Percentiles rank a stretch among this genome's conserved stretches.
Evolutionary conservation across 2,888 invertebrate genomes (phyloP).

Genomic region (Gymnoscelis rufifasciata): DNA sequence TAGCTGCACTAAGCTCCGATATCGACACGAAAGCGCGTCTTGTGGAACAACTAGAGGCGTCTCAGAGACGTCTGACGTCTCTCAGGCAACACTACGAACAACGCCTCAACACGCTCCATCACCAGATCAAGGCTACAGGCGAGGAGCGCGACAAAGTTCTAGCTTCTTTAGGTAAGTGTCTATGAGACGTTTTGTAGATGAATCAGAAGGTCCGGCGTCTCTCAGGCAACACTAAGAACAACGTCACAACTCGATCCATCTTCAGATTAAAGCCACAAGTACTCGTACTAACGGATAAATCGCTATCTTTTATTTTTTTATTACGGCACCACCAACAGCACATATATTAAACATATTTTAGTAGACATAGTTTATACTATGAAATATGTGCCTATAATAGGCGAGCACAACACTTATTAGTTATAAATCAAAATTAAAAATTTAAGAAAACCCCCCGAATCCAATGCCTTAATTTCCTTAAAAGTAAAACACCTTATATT

Average conservation of each 20-base stretch:
- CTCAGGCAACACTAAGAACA: not conserved
- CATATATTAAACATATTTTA: too few species aligned
- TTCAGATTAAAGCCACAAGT: not conserved
- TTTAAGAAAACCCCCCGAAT: too few species aligned
- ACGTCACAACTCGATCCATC: not conserved
- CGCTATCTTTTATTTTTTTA: not conserved
- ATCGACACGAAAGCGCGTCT: slow-evolving; percentile 96
- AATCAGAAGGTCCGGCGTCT: too few species aligned
- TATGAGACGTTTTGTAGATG: too few species aligned
- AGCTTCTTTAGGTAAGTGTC: slow-evolving; percentile 75
- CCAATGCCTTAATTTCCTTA: too few species aligned
- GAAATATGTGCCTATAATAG: too few species aligned
- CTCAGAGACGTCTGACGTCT: slow-evolving; percentile 90
- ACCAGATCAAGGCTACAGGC: slow-evolving; percentile 91
- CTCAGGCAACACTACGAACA: slow-evolving; percentile 96
- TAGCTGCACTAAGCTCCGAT: slow-evolving; percentile 93
- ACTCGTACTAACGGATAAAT: not conserved
- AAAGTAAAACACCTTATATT: too few species aligned
- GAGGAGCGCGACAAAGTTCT: slow-evolving; percentile 94
- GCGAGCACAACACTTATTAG: too few species aligned
- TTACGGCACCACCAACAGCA: too few species aligned
- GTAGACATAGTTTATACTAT: too few species aligned
- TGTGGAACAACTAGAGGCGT: slow-evolving; percentile 94
- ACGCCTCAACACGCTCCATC: slow-evolving; percentile 89
- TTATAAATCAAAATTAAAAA: too few species aligned